These are phyloP conservation scores for Nephrotoma flavescens DNA, from an alignment of 2,888 invertebrate species.

Conservation along the genomic window DNA sequence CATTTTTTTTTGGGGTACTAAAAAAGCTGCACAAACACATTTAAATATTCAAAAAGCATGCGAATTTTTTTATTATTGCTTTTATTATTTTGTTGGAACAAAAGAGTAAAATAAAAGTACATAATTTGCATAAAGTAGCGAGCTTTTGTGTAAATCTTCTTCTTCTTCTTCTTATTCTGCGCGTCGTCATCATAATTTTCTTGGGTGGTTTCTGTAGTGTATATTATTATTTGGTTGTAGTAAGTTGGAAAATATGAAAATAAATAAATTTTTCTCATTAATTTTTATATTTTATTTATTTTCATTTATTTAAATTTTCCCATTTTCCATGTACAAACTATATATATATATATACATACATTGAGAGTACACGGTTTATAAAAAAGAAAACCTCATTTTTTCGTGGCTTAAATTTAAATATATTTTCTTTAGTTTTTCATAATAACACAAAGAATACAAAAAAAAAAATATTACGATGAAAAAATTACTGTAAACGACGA, in stretches of 20 bases:
- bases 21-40: neutral
- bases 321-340: neutral
- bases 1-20: neutral
- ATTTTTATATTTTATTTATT: neutral
- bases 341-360: neutral
- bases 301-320: neutral
- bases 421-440: neutral
- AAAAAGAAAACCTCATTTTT: neutral
- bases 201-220: neutral
- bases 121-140: neutral
- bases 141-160: neutral
- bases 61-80: neutral
- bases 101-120: neutral
- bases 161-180: neutral
- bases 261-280: neutral
- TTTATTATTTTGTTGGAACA: neutral
- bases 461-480: neutral
- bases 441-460: neutral
- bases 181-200: neutral
- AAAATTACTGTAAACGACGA: neutral
- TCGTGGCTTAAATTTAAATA: neutral
- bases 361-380: neutral
- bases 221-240: no score
- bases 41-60: neutral
- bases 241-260: neutral